These are phyloP conservation scores for Nesidiocoris tenuis DNA, from an alignment of 2,888 invertebrate genomes.

Conservation along the genomic window DNA sequence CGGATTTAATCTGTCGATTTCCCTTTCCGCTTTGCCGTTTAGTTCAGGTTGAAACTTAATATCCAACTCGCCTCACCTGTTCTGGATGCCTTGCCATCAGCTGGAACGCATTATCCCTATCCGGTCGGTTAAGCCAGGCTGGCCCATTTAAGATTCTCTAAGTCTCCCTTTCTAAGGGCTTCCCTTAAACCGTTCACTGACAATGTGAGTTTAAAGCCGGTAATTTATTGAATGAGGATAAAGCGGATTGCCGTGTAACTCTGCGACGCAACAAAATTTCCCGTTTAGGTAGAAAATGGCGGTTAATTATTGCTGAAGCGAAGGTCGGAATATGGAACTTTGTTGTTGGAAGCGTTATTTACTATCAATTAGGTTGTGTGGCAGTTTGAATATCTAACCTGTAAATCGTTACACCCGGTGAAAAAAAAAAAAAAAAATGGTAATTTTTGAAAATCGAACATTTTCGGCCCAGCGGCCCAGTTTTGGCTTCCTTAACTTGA, in stretches of 20 bases:
- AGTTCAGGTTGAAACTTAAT: neutral
- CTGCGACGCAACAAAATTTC: neutral
- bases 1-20: neutral
- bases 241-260: neutral
- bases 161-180: neutral
- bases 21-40: neutral
- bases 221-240: conserved; percentile 1
- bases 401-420: no score
- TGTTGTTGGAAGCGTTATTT: no score
- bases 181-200: neutral
- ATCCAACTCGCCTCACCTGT: neutral
- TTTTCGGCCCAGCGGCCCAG: no score
- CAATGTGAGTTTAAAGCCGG: neutral
- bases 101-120: neutral
- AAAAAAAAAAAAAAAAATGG: no score
- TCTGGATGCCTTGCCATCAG: neutral
- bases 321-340: no score
- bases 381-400: no score
- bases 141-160: neutral
- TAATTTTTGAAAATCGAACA: no score
- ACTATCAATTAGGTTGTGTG: no score
- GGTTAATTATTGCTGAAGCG: no score
- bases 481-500: no score
- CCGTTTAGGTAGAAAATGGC: no score
- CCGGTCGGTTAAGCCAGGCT: neutral